phyloP scores from a whole-genome alignment of 2,888 invertebrate genomes.

The Epinotia ramella region DNA sequence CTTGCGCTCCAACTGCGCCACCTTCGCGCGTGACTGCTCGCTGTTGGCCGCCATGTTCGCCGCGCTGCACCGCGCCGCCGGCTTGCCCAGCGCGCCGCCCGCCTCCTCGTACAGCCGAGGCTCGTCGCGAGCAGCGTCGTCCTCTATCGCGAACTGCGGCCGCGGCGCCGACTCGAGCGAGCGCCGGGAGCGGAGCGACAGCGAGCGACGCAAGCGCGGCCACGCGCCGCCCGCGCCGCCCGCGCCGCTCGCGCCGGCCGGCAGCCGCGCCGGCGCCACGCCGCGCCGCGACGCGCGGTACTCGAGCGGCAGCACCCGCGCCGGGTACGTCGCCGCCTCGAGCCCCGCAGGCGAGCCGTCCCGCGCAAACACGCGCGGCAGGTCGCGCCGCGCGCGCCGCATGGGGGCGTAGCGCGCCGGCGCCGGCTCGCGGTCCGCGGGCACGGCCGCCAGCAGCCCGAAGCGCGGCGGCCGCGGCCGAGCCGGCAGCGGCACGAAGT shows the following conservation, averaged over 20 bases:
- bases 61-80: constrained; percentile 46
- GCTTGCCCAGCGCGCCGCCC: constrained; percentile 50
- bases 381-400: constrained; percentile 45
- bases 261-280: constrained; percentile 49
- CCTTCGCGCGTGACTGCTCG: constrained; percentile 38
- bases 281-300: constrained; percentile 53
- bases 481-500: constrained; percentile 38
- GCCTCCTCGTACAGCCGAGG: constrained; percentile 48
- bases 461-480: constrained; percentile 48
- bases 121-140: constrained; percentile 50
- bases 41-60: constrained; percentile 47
- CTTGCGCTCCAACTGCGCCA: constrained; percentile 47
- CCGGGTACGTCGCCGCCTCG: constrained; percentile 50
- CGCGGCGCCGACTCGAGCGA: constrained; percentile 49
- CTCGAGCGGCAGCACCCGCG: constrained; percentile 52
- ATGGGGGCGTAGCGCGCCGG: constrained; percentile 49
- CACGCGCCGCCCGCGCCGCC: constrained; percentile 44
- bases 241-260: constrained; percentile 43
- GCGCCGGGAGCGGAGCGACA: constrained; percentile 43
- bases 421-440: constrained; percentile 44
- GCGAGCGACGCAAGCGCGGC: constrained; percentile 48
- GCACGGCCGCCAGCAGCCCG: constrained; percentile 45
- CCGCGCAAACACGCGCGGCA: constrained; percentile 42
- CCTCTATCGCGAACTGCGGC: constrained; percentile 59
- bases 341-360: constrained; percentile 42